phyloP scores from a whole-genome alignment of 2,888 invertebrate species.

The Neoascia interrupta region DNA sequence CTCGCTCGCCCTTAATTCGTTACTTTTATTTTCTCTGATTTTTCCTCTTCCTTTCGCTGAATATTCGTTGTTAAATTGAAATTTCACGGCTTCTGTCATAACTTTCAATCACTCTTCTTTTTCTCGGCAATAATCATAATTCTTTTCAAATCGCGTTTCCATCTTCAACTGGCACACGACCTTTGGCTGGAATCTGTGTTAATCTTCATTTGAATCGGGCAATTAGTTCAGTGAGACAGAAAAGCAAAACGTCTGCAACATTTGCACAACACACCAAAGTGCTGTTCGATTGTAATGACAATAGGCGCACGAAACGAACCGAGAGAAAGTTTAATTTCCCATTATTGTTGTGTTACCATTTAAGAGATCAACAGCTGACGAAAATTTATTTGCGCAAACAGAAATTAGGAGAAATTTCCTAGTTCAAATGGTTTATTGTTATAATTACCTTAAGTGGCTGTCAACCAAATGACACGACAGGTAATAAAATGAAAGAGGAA shows the following conservation, averaged over 20 bases:
- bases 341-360: slow-evolving; percentile 4
- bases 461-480: slow-evolving; percentile 13
- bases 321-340: slow-evolving; percentile 16
- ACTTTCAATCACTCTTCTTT: slow-evolving; percentile 64
- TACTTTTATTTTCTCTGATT: slow-evolving; percentile 51
- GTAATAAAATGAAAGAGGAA: not conserved
- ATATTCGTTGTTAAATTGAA: slow-evolving; percentile 39
- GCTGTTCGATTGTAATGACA: slow-evolving; percentile 2
- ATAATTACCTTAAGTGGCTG: slow-evolving; percentile 35
- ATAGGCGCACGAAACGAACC: slow-evolving; percentile 3
- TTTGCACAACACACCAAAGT: not conserved
- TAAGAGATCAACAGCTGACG: not conserved
- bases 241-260: not conserved
- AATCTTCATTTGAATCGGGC: slow-evolving; percentile 53
- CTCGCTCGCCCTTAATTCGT: slow-evolving; percentile 1
- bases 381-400: not conserved
- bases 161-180: slow-evolving; percentile 27
- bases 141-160: slow-evolving; percentile 5
- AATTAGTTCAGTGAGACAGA: slow-evolving; percentile 46
- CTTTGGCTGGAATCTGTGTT: slow-evolving; percentile 57
- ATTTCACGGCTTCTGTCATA: slow-evolving; percentile 34
- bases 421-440: slow-evolving; percentile 43
- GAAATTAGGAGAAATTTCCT: slow-evolving; percentile 13
- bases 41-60: not conserved
- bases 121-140: slow-evolving; percentile 48